Percentiles rank a stretch among this genome's conserved stretches.
Evolutionary conservation across 1,140 invertebrate species (phyloP).

Genomic region (Lerema accius): DNA sequence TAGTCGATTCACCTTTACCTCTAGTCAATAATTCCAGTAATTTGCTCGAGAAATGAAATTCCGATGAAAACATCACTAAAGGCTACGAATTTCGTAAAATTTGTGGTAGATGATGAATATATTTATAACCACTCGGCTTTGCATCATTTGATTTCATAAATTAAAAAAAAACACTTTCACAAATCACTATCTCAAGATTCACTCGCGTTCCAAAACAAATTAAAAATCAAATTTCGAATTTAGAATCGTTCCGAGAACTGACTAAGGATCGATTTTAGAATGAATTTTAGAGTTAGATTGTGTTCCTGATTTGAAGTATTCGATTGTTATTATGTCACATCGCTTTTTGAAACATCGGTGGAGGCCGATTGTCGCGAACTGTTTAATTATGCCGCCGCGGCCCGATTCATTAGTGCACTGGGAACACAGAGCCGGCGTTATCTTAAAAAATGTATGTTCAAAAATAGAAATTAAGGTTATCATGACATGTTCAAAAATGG

Average conservation of each 20-base stretch:
- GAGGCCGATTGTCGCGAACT: conserved; percentile 68
- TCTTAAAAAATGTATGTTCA: neutral
- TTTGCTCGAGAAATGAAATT: conserved; percentile 78
- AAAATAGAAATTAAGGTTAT: too few species aligned
- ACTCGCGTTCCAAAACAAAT: neutral
- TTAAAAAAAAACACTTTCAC: too few species aligned
- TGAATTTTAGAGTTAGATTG: neutral
- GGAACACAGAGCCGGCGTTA: conserved; percentile 56
- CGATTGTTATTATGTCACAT: conserved; percentile 34
- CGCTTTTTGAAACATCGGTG: conserved; percentile 55
- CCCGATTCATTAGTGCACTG: conserved; percentile 78
- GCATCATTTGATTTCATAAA: too few species aligned
- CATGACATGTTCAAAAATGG: too few species aligned
- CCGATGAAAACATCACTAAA: conserved; percentile 57
- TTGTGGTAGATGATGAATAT: too few species aligned
- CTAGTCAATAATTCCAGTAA: conserved; percentile 70
- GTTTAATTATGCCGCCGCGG: conserved; percentile 75
- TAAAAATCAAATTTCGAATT: neutral
- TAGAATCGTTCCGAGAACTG: neutral
- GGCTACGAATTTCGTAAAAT: neutral
- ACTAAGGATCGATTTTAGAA: neutral
- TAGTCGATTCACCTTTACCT: conserved; percentile 44
- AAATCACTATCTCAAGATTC: too few species aligned
- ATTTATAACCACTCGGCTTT: too few species aligned
- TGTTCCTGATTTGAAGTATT: neutral